Base-by-base conservation (phyloP, 2,888 invertebrate genomes). In the Griposia aprilina region DNA sequence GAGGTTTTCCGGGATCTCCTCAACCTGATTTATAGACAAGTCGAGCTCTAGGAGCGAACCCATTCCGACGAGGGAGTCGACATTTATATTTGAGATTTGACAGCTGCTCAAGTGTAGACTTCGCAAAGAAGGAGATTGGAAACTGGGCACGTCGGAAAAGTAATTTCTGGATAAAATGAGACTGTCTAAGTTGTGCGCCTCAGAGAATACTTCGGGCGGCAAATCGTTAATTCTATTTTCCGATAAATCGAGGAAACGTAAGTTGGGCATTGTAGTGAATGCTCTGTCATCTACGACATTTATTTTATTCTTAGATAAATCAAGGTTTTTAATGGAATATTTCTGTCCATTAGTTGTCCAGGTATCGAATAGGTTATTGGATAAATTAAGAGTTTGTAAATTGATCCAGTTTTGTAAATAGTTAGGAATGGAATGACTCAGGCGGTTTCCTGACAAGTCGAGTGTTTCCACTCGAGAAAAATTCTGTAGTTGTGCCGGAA, bases 121-220 rank as follows among this genome's bases (percentile, higher is more conserved):
- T 72, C 96, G 95, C 89, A 98, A 88, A 0, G 98, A 97, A 62
- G 96, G 94, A 60, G 97, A 97, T 74, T 95, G 94, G 66, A 98
- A 96, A 84, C 93, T 95, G 23, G 97, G 97, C 15, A 98, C 93
- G 81, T 95, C 95, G 50, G 96, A 97, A 81, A 98, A 96, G 85
- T 97, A 97, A 92, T 98, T 98, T 90, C 97, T 96, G 36, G 98
- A 98, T 80, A 98, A 93, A 91, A 97, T 97, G 62, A 98, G 93
- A 17, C 94, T 94, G 66, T 96, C 97, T 63, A 98, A 93, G 57
- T 97, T 96, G 45, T 96, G 94, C 77, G 97, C 97, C 71, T 97
- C 95, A 11, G 94, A 93, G 89, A 98, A 98, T 6, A 97, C 94
- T 66, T 96, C 95, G 5, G 97, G 92, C 81, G 97, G 97, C 80